Conservation (phyloP, 2,888 invertebrate genomes). For the Xestia c-nigrum region DNA sequence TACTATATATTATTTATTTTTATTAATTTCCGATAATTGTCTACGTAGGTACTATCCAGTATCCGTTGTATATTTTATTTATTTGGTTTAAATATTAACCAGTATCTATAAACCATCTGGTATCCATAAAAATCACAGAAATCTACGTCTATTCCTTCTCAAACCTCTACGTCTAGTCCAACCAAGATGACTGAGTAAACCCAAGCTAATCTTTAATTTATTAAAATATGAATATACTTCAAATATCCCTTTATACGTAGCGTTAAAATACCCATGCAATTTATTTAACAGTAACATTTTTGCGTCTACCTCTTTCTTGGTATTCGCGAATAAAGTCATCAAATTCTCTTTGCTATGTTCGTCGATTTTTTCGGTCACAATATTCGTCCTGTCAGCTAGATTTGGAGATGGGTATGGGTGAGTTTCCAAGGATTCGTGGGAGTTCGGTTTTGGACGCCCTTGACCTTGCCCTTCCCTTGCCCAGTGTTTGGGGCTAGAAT, state of each 20-base stretch:
- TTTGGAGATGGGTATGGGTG: not conserved
- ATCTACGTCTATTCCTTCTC: not conserved
- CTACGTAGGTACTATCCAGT: not conserved
- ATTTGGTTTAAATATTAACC: no score
- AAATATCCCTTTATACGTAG: not conserved
- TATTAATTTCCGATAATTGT: not conserved
- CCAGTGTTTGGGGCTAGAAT: not conserved
- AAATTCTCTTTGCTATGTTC: constrained; percentile 4
- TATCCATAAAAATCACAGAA: not conserved
- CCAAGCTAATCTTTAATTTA: not conserved
- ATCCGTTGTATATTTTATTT: not conserved
- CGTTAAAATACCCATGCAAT: constrained; percentile 28
- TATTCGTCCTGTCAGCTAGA: not conserved
- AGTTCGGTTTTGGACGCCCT: no score
- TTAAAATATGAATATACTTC: not conserved
- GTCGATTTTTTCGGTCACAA: not conserved
- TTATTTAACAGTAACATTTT: constrained; percentile 22
- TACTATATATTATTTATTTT: no score
- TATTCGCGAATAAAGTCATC: constrained; percentile 9
- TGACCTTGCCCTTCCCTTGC: no score
- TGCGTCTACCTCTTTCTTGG: constrained; percentile 40
- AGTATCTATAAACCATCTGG: not conserved
- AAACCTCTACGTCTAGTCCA: constrained; percentile 1
- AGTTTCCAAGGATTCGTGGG: constrained; percentile 19
- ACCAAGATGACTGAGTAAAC: constrained; percentile 7